Evolutionary conservation across 2,888 invertebrate genomes (phyloP).

Genomic region (Girardia tigrina): DNA sequence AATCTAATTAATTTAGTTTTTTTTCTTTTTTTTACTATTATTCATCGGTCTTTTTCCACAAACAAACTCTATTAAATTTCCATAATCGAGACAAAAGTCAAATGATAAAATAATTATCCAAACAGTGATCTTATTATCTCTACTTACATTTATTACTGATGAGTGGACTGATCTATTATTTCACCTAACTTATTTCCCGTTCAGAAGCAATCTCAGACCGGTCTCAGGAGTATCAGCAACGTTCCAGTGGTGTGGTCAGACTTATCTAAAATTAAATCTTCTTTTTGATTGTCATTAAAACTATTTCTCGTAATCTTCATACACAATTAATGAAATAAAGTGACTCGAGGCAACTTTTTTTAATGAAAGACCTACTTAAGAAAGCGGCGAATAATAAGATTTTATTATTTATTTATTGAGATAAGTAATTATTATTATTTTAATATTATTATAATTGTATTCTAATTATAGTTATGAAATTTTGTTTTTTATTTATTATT

Average conservation of each 20-base stretch:
- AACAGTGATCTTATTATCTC: neutral
- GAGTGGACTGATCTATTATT: neutral
- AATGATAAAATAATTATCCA: neutral
- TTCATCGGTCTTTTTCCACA: neutral
- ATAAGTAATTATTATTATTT: neutral
- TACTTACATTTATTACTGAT: neutral
- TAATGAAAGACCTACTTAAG: neutral
- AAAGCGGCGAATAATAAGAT: neutral
- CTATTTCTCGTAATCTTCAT: neutral
- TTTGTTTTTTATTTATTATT: too few relatives aligned
- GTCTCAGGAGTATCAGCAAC: neutral
- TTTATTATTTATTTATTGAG: neutral
- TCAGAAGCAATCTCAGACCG: neutral
- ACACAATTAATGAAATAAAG: neutral
- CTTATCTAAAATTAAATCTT: neutral
- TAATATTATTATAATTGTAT: neutral
- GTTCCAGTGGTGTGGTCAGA: neutral
- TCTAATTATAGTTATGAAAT: neutral
- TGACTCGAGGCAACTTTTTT: neutral
- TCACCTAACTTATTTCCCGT: neutral
- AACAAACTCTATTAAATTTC: neutral
- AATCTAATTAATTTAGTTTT: too few relatives aligned
- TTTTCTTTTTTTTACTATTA: neutral
- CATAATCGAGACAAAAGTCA: neutral
- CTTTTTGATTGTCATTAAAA: neutral